These are phyloP conservation scores for Leucozona laternaria DNA, from an alignment of 2,888 invertebrate species.

Conservation along the genomic window DNA sequence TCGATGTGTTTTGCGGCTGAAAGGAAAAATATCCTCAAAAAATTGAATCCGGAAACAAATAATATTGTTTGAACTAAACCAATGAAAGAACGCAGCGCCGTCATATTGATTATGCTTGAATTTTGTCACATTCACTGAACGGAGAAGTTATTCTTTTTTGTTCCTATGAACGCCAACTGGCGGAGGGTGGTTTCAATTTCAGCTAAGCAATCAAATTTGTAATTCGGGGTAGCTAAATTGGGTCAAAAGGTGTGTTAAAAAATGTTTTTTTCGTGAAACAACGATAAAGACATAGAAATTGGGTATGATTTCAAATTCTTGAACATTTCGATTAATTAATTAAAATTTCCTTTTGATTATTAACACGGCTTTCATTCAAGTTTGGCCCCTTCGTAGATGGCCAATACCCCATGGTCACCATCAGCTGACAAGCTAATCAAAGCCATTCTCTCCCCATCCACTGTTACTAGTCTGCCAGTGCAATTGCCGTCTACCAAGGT, in stretches of 20 bases:
- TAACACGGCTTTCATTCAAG: slow-evolving; percentile 77
- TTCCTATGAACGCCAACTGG: neutral
- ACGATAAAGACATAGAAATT: slow-evolving; percentile 4
- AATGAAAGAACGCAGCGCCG: slow-evolving; percentile 1
- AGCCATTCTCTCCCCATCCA: slow-evolving; percentile 86
- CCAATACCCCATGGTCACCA: slow-evolving; percentile 87
- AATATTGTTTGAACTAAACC: slow-evolving; percentile 33
- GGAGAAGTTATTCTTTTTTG: neutral
- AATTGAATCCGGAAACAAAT: slow-evolving; percentile 51
- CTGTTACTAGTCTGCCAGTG: slow-evolving; percentile 87
- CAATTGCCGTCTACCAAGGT: slow-evolving; percentile 84
- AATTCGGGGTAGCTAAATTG: neutral
- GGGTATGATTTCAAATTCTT: neutral
- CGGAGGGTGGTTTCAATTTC: slow-evolving; percentile 51
- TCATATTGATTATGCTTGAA: slow-evolving; percentile 55
- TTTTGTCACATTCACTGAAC: slow-evolving; percentile 29
- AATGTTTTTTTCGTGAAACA: slow-evolving; percentile 9
- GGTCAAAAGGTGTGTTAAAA: slow-evolving; percentile 16
- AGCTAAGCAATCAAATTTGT: slow-evolving; percentile 44
- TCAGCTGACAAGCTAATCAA: slow-evolving; percentile 85
- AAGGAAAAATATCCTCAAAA: slow-evolving; percentile 39
- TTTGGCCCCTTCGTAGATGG: slow-evolving; percentile 86
- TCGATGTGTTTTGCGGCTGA: slow-evolving; percentile 15
- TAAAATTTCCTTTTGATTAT: neutral
- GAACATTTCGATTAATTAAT: neutral